These are phyloP conservation scores for Neotragus pygmaeus DNA, from an alignment of 2,113 vertebrate species.

Conservation along the genomic window DNA sequence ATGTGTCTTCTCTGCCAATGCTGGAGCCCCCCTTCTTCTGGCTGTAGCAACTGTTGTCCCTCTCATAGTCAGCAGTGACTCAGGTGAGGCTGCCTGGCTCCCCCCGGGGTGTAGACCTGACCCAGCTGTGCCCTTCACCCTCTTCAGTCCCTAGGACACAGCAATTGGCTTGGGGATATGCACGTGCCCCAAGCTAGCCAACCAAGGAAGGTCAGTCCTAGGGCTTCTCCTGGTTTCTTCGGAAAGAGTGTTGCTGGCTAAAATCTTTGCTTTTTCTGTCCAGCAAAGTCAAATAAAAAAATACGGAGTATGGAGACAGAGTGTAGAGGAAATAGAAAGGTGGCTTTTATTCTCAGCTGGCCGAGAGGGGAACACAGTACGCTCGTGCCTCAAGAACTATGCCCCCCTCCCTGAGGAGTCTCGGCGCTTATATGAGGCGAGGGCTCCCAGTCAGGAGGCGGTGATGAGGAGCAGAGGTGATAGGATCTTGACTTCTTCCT, in stretches of 20 bases:
- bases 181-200: background rate
- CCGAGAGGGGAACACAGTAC: background rate
- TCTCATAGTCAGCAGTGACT: background rate
- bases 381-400: background rate
- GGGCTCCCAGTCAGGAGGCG: background rate
- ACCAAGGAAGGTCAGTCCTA: background rate
- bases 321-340: background rate
- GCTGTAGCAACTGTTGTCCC: too few species aligned
- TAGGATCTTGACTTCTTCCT: background rate
- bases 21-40: too few species aligned
- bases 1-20: background rate
- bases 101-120: rapidly evolving
- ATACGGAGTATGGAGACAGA: background rate
- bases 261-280: background rate
- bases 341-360: background rate
- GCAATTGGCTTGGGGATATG: background rate
- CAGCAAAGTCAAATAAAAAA: background rate
- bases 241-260: background rate
- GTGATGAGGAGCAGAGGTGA: background rate
- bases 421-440: background rate
- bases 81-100: background rate
- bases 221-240: background rate
- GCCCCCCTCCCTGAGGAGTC: background rate
- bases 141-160: background rate
- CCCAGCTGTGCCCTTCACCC: background rate